These are phyloP conservation scores for Pogonomyrmex barbatus DNA, from an alignment of 1,140 invertebrate genomes.

Conservation along the genomic window DNA sequence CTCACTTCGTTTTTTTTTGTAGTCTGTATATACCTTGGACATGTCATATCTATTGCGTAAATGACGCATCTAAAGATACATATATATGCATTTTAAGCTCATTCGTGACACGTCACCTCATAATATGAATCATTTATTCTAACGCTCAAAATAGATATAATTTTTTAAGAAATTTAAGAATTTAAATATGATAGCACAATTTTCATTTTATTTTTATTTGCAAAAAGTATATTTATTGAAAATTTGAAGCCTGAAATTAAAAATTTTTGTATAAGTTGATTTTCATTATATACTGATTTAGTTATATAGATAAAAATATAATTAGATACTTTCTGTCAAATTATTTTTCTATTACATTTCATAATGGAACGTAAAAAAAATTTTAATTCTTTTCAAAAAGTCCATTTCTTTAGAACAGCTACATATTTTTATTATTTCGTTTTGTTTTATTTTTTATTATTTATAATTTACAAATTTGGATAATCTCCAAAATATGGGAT, in stretches of 20 bases:
- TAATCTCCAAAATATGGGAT: not conserved
- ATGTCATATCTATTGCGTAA: slow-evolving; percentile 10
- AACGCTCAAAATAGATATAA: too few relatives aligned
- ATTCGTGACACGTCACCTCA: not conserved
- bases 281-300: too few relatives aligned
- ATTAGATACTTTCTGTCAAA: not conserved
- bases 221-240: too few relatives aligned
- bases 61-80: not conserved
- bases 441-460: not conserved
- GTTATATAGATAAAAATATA: too few relatives aligned
- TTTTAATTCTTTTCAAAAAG: not conserved
- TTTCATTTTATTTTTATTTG: too few relatives aligned
- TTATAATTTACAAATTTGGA: not conserved
- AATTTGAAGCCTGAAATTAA: too few relatives aligned
- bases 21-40: not conserved
- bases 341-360: not conserved
- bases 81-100: not conserved
- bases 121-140: not conserved
- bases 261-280: too few relatives aligned
- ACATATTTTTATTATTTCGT: not conserved
- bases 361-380: not conserved
- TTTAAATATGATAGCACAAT: too few relatives aligned
- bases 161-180: too few relatives aligned
- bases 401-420: not conserved
- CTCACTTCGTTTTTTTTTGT: not conserved